Evolutionary conservation across 2,113 vertebrate species (phyloP).

Genomic region (Gadus macrocephalus): DNA sequence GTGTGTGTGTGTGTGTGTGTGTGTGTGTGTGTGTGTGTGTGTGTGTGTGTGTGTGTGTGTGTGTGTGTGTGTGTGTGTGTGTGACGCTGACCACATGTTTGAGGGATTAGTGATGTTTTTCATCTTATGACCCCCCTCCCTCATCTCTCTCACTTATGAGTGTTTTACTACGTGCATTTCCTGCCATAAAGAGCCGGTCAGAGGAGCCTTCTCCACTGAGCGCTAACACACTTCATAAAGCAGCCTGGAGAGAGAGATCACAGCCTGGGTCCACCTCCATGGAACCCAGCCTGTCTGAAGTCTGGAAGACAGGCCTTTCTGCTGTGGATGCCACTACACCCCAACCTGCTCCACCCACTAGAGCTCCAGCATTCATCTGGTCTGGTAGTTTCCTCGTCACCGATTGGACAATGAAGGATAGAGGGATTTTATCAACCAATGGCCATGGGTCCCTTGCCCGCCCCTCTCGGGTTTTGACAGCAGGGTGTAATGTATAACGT

Average conservation of each 20-base stretch:
- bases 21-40: constrained; percentile 10
- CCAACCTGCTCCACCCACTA: no score
- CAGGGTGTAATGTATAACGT: no score
- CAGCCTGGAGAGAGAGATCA: constrained; percentile 3
- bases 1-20: constrained; percentile 10
- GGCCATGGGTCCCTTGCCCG: no score
- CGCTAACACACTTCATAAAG: constrained; percentile 53
- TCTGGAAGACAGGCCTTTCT: no score
- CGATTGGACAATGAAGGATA: no score
- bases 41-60: constrained; percentile 12
- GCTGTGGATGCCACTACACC: no score
- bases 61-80: constrained; percentile 31
- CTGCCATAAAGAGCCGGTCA: constrained; percentile 66
- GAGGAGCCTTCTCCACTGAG: constrained; percentile 51
- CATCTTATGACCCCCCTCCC: constrained; percentile 47
- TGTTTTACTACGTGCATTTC: constrained; percentile 68
- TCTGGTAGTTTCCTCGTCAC: no score
- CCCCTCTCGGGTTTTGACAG: no score
- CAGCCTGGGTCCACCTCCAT: no score
- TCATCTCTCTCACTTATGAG: constrained; percentile 45
- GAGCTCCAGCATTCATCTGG: no score
- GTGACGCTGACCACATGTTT: neutral
- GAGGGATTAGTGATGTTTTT: constrained; percentile 34
- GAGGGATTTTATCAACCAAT: no score
- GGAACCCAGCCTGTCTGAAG: no score